These are phyloP conservation scores for Lutjanus erythropterus DNA, from an alignment of 2,113 vertebrate genomes.

Conservation along the genomic window DNA sequence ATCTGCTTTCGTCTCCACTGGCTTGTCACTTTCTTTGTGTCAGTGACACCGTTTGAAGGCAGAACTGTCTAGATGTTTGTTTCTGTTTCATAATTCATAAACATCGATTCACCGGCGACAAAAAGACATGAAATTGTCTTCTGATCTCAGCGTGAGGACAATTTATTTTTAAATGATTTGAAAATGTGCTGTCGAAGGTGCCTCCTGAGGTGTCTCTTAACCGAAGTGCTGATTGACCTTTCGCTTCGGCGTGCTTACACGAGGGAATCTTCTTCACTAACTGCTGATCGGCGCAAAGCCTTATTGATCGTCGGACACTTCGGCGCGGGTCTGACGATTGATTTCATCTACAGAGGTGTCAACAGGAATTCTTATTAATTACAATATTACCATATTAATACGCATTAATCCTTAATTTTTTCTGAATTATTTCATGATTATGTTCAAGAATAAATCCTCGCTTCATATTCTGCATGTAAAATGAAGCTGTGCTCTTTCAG, in stretches of 20 bases:
- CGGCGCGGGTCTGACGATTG: conserved; percentile 44
- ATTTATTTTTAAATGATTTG: conserved; percentile 56
- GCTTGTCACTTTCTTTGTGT: conserved; percentile 23
- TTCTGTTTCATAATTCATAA: conserved; percentile 60
- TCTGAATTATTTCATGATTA: neutral
- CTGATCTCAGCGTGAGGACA: conserved; percentile 54
- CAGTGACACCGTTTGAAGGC: conserved; percentile 6
- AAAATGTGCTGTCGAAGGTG: conserved; percentile 32
- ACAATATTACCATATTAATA: conserved; percentile 25
- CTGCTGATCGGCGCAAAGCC: conserved; percentile 71
- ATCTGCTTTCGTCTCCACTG: neutral
- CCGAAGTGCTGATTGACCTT: conserved; percentile 70
- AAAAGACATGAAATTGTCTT: conserved; percentile 20
- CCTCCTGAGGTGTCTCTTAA: conserved; percentile 20
- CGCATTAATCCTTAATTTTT: neutral
- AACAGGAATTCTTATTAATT: conserved; percentile 35
- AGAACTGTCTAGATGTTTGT: conserved; percentile 37
- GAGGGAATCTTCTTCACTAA: conserved; percentile 52
- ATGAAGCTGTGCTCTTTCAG: conserved; percentile 7
- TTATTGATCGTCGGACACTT: conserved; percentile 61
- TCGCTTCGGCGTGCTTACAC: conserved; percentile 61
- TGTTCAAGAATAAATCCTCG: neutral
- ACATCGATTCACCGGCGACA: conserved; percentile 44
- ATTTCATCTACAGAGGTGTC: conserved; percentile 45
- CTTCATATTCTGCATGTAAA: conserved; percentile 18